Percentiles rank a stretch among this genome's conserved stretches.
These are phyloP conservation scores for Rhea americana DNA, from an alignment of 2,113 vertebrate species.

Conservation along the genomic window DNA sequence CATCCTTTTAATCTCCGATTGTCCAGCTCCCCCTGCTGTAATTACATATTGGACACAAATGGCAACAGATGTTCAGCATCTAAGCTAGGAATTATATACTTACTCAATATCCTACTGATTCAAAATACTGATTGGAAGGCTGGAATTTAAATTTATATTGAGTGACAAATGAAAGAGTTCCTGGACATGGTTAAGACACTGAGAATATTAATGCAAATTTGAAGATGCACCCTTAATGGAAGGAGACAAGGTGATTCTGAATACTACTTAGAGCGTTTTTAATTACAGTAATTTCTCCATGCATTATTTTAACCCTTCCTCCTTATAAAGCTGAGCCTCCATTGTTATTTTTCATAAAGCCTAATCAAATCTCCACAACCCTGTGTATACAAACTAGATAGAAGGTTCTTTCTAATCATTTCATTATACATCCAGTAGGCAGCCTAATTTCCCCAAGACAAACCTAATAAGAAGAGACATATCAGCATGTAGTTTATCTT, in stretches of 20 bases:
- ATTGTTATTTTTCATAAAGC: conserved; percentile 19
- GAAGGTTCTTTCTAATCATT: conserved; percentile 17
- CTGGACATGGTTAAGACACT: background rate
- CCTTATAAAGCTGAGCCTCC: background rate
- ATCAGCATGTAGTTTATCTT: background rate
- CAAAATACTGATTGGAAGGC: conserved; percentile 48
- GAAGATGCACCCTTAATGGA: background rate
- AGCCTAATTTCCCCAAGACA: background rate
- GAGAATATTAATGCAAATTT: conserved; percentile 6
- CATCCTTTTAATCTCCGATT: conserved; percentile 79
- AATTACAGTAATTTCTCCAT: background rate
- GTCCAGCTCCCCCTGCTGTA: conserved; percentile 80
- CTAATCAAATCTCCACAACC: conserved; percentile 10
- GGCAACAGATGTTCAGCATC: conserved; percentile 82
- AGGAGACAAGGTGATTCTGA: background rate
- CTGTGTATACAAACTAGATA: background rate
- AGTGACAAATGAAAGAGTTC: conserved; percentile 39
- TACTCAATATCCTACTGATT: conserved; percentile 76
- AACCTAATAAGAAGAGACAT: conserved; percentile 10
- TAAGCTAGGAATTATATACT: conserved; percentile 82
- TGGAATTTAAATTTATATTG: conserved; percentile 53
- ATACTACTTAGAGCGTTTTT: background rate
- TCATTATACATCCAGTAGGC: background rate
- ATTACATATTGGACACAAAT: conserved; percentile 81
- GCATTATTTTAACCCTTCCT: background rate